These are phyloP conservation scores for Malurus elegans DNA, from an alignment of 2,113 vertebrate genomes.

Conservation along the genomic window DNA sequence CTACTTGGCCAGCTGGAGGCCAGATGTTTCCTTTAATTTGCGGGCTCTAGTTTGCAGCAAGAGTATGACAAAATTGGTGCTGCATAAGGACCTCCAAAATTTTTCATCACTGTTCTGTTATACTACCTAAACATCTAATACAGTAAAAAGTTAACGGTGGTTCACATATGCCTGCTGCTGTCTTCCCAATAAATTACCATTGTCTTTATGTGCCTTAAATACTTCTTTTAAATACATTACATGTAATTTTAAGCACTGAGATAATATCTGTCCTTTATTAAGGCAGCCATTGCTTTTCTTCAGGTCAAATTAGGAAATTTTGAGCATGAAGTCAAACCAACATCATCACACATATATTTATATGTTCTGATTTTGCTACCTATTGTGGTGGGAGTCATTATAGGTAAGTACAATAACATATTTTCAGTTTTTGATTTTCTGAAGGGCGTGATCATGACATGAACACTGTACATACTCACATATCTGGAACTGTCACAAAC, in stretches of 20 bases:
- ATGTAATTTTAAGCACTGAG: not conserved
- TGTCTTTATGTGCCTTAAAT: not conserved
- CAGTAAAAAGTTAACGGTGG: not conserved
- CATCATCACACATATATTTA: constrained; percentile 52
- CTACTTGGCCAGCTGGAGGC: not conserved
- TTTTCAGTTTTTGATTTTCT: not conserved
- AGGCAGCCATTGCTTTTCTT: not conserved
- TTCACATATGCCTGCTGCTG: not conserved
- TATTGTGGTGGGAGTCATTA: constrained; percentile 74
- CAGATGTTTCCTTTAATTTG: not conserved
- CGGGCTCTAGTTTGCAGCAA: not conserved
- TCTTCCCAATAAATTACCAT: not conserved
- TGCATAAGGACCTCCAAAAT: not conserved
- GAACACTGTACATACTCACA: not conserved
- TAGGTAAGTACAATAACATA: constrained; percentile 71
- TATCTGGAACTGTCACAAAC: not conserved
- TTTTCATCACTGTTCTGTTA: not conserved
- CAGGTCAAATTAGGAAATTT: constrained; percentile 83
- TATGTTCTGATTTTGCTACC: constrained; percentile 74
- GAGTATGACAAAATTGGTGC: not conserved
- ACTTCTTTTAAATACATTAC: not conserved
- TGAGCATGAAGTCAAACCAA: constrained; percentile 32
- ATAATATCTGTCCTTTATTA: not conserved
- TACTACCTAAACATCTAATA: not conserved
- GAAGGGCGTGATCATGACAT: not conserved